Base-by-base conservation (phyloP, 2,797 vertebrate species). In the Platyrinchus mystaceus region DNA sequence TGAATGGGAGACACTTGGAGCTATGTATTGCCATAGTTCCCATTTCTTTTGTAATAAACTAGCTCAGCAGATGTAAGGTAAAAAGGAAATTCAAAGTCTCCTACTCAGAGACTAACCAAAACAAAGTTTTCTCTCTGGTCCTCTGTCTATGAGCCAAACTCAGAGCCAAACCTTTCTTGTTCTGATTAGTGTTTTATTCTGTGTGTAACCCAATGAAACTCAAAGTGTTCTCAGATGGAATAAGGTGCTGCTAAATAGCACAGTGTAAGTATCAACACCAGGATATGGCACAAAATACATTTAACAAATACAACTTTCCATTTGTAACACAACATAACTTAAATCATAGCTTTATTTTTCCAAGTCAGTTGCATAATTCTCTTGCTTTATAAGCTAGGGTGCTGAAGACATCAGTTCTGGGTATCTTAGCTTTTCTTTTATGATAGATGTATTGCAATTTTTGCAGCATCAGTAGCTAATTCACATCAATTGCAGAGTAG, bases 1-100 rank as follows among this genome's bases (percentile, higher is more conserved):
- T 94, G 87, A 96, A 93, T 95, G 90, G 89, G 84, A 84, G 77
- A 84, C 71, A 84, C 69, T 95, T 63, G 39, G 95, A 97, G 88
- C 81, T 94, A 95, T 94, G 93, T 94, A 96, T 95, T 89, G 92
- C 95, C 79, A 86, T 96, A 95, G 78, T 95, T 95, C 86, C 64
- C 90, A 70, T 96, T 95, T 95, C 86, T 95, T 96, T 94, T 94
- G 80, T 91, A 87, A 93, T 91, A 96, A 94, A 85, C 94, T 89
- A 95, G 87, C 94, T 94, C 93, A 97, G 84, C 89, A 97, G 93
- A 91, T 94, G 89, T 92, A 97, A 91, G 87, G 92, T 93, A 77
- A 95, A 95, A 89, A 94, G 60, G 63, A 95, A 95, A 95, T 96
- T 97, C 92, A 90, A 92, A 97, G 81, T 97, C 84, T 92, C 78